Base-by-base conservation (phyloP, 2,113 vertebrate genomes). In the Urocitellus parryii region DNA sequence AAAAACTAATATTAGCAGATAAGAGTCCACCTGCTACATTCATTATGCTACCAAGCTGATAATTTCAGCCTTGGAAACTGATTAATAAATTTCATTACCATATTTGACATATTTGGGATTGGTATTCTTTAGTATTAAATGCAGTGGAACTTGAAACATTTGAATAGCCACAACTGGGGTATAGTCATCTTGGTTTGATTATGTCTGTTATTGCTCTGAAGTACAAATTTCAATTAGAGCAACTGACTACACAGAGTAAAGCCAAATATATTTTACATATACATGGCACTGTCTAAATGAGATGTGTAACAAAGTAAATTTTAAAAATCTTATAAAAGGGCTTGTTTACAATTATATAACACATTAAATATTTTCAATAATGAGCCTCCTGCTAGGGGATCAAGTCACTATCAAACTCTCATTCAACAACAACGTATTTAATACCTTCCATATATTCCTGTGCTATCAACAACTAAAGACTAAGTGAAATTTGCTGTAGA, bases 1-100 rank as follows among this genome's bases (percentile, higher is more conserved):
- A 51, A 27, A 29, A 2, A 63, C 9, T 65, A 37, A 25, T 12
- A 32, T 51, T 29, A 67, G 24, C 42, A 79, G 89, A n/a, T 82
- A 42, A 32, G 5, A 70, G 0, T 4, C 1, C 4, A n/a, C 25
- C 0, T 39, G 25, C 42, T 37, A 39, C 2, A 51, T 48, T 1
- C 27, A 56, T 72, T 85, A 79, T 22, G 17, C 18, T 45, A 77
- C 10, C 7, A 58, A 76, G 32, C 16, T 24, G 37, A 11, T 84
- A n/a, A 37, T 63, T 89, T 78, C 56, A 61, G 8, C 0, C 48
- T 58, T 27, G 25, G 24, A 65, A 93, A 27, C 7, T 39, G 45
- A 58, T 58, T 37, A 72, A 58, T 79, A 79, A 39, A 51, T 87
- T 34, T 70, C 16, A 77, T 24, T 58, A 34, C 25, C 56, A 48